Evolutionary conservation across 2,113 vertebrate genomes (phyloP).

Genomic region (Parotia lawesii): DNA sequence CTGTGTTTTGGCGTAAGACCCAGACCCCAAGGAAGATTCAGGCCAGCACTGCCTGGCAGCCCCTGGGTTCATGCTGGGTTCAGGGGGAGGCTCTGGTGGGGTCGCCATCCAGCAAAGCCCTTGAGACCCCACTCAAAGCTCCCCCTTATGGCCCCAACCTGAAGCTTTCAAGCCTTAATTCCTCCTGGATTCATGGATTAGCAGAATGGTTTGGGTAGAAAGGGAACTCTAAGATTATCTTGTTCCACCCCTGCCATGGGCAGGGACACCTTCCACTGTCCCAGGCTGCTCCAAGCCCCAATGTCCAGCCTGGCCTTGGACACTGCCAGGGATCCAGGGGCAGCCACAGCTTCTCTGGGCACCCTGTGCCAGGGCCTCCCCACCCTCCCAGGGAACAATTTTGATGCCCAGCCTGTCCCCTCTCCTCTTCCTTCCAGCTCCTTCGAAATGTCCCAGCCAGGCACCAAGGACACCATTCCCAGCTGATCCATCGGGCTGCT

Average conservation of each 20-base stretch:
- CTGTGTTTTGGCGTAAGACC: background rate
- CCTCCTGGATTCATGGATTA: background rate
- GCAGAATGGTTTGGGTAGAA: background rate
- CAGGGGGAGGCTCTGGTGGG: background rate
- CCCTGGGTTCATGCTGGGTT: background rate
- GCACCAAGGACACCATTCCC: background rate
- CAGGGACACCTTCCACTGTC: rapidly evolving
- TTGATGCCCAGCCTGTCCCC: background rate
- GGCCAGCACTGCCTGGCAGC: background rate
- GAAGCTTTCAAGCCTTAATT: background rate
- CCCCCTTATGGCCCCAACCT: rapidly evolving
- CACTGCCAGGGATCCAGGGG: background rate
- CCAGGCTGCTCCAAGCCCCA: background rate
- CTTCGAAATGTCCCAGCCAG: background rate
- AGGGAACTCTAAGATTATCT: background rate
- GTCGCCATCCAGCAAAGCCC: background rate
- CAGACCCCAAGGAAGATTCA: background rate
- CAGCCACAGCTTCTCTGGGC: background rate
- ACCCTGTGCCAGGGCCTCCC: background rate
- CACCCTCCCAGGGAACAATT: background rate
- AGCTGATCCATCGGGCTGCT: rapidly evolving
- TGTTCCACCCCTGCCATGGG: rapidly evolving
- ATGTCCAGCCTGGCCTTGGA: rapidly evolving
- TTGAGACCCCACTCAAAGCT: background rate
- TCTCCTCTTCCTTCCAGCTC: background rate